Evolutionary conservation across 2,888 invertebrate species (phyloP).

Genomic region (Cephus runcator): DNA sequence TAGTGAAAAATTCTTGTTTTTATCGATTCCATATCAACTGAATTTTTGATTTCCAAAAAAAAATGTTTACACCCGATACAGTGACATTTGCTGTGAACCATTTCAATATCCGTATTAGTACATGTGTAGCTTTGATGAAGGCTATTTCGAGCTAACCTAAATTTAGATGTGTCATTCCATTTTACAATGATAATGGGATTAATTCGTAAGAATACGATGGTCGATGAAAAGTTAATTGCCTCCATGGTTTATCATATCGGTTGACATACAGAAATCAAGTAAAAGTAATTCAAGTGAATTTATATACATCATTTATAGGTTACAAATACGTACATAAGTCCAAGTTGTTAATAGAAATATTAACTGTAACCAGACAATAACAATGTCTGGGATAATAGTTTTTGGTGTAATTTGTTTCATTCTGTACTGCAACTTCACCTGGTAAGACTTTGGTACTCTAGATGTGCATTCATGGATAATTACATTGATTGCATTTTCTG

Average conservation of each 20-base stretch:
- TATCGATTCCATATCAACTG: neutral
- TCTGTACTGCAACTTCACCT: conserved; percentile 73
- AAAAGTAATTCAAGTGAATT: neutral
- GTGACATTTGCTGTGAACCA: neutral
- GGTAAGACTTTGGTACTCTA: conserved; percentile 65
- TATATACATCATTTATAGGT: neutral
- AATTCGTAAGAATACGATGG: neutral
- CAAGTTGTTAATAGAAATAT: neutral
- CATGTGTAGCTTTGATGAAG: neutral
- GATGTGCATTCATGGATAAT: conserved; percentile 16
- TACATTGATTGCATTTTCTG: conserved; percentile 18
- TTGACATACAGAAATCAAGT: neutral
- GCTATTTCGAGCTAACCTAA: neutral
- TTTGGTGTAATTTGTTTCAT: conserved; percentile 58
- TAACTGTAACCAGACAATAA: conserved; percentile 24
- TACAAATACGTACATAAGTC: neutral
- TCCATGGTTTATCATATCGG: neutral
- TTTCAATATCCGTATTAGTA: neutral
- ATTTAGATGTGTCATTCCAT: neutral
- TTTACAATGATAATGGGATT: neutral
- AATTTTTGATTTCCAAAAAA: neutral
- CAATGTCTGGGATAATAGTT: conserved; percentile 64
- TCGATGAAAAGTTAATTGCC: neutral
- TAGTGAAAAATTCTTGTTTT: neutral
- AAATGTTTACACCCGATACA: neutral